phyloP scores from a whole-genome alignment of 2,888 invertebrate species.

The Leucozona laternaria region DNA sequence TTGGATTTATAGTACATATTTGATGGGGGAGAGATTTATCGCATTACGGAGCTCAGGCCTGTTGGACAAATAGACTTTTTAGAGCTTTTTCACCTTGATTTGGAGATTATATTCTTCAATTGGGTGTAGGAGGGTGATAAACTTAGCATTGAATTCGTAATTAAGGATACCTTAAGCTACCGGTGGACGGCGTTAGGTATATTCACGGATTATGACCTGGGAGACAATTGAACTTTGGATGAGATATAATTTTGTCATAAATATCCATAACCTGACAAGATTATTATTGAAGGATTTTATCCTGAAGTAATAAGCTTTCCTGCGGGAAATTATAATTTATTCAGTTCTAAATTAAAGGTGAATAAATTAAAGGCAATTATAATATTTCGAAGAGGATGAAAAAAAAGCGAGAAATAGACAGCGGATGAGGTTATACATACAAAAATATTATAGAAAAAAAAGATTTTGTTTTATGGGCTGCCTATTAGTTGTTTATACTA shows the following conservation, averaged over 20 bases:
- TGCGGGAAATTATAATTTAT: background rate
- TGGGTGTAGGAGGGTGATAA: background rate
- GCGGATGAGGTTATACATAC: too few species aligned
- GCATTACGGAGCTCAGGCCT: too few species aligned
- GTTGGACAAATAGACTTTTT: too few species aligned
- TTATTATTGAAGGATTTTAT: background rate
- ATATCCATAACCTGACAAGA: background rate
- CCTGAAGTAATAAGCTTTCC: background rate
- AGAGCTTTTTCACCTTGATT: too few species aligned
- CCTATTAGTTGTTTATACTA: too few species aligned
- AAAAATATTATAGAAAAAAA: too few species aligned
- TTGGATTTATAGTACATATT: too few species aligned
- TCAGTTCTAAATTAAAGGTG: background rate
- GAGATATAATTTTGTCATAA: constrained; percentile 1
- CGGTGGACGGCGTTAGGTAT: too few species aligned
- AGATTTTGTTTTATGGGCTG: too few species aligned
- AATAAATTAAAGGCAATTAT: background rate
- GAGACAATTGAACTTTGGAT: background rate
- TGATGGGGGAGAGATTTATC: too few species aligned
- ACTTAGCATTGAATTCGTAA: background rate
- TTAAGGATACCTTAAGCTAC: background rate
- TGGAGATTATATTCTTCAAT: too few species aligned
- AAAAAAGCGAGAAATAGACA: background rate
- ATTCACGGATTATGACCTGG: background rate
- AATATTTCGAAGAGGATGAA: background rate